phyloP scores from a whole-genome alignment of 2,113 vertebrate species.

The Nematolebias whitei region DNA sequence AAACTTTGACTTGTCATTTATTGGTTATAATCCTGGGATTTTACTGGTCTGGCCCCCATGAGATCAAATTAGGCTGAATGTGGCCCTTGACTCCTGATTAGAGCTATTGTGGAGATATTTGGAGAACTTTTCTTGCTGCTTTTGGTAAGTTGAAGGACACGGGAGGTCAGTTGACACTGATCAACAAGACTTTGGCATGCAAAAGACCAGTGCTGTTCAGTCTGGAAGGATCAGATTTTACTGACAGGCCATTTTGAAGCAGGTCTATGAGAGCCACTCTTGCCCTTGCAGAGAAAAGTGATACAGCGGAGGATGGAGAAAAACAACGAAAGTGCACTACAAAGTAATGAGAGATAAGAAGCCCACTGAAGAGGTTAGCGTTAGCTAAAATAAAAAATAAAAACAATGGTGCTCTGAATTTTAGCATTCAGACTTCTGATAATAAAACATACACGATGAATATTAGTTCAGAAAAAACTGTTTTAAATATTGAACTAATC shows the following conservation, averaged over 20 bases:
- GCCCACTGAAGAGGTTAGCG: constrained; percentile 27
- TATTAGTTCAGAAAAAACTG: neutral
- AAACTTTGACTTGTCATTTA: too few species aligned
- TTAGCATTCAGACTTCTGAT: constrained; percentile 35
- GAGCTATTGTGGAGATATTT: constrained; percentile 70
- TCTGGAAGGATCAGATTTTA: constrained; percentile 79
- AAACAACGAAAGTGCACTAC: constrained; percentile 68
- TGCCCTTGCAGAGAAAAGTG: constrained; percentile 77
- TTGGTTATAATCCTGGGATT: too few species aligned
- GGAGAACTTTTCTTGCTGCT: constrained; percentile 65
- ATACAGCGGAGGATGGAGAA: constrained; percentile 56
- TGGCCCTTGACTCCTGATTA: too few species aligned
- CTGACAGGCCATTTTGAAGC: constrained; percentile 73
- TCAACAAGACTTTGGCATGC: constrained; percentile 69
- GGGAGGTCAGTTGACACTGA: constrained; percentile 60
- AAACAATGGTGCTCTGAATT: constrained; percentile 23
- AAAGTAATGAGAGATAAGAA: constrained; percentile 71
- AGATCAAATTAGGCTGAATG: too few species aligned
- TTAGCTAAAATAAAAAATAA: too few species aligned
- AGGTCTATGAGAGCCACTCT: constrained; percentile 57
- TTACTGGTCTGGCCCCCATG: too few species aligned
- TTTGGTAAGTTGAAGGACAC: constrained; percentile 67
- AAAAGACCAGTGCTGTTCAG: constrained; percentile 60
- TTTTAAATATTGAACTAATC: constrained; percentile 14
- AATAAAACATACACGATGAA: neutral